Evolutionary conservation across 2,888 invertebrate species (phyloP), one percentile per base, ranked within the genome.

Genomic region (Ectemnius cavifrons): DNA sequence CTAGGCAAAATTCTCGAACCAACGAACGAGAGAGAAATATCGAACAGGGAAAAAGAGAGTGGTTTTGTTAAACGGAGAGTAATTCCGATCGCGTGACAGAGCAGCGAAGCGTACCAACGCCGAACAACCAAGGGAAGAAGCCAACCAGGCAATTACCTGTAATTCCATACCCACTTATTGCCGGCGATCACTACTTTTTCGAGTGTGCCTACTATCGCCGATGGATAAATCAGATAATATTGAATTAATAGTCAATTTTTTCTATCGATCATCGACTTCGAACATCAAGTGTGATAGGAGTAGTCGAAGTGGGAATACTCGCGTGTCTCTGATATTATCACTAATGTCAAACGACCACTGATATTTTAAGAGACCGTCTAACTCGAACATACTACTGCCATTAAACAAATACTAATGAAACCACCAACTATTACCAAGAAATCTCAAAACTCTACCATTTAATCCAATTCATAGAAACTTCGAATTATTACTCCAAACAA

Each of bases 11-110:
- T n/a, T n/a, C 6, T 37, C 37, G 37, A 20, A 2, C 20, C 2
- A 37, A 75, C 79, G 75, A 70, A 73, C 77, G 72, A 64, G 71
- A 65, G 23, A 63, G 65, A 72, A 80, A 74, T 2, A 23, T 71
- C 79, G 71, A 75, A 72, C 80, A 3, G 23, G 3, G 79, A 83
- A 83, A 81, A 11, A 37, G 37, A 6, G 37, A 82, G 80, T 81
- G 75, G 76, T 81, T 37, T 82, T 82, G 82, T 80, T 79, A 80
- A 77, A 69, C 76, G 77, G 78, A 79, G 84, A 84, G 82, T 83
- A 87, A 87, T 86, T 83, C 81, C 82, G 86, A 88, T 89, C 86
- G 89, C 89, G 89, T 89, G 89, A 89, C 88, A 87, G 37, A 37
- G 76, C 83, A n/a, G 80, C 20, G n/a, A 20, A 20, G 84, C 67